Conservation (phyloP, 2,113 vertebrate genomes). For the Ifrita kowaldi region DNA sequence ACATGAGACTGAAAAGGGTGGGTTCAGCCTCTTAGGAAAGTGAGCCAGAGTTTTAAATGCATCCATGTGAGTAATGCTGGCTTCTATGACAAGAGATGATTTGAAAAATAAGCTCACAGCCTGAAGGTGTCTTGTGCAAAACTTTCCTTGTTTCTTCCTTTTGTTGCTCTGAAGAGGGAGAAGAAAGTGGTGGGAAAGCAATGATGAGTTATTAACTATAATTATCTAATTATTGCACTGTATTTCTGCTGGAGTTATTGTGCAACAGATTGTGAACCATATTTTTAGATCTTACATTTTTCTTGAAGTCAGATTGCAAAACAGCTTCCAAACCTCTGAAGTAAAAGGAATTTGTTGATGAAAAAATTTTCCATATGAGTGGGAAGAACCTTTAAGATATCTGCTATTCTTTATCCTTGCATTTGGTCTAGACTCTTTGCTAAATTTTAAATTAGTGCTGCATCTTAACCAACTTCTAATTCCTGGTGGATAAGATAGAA, state of each 20-base stretch:
- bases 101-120: slow-evolving; percentile 46
- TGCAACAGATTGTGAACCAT: slow-evolving; percentile 43
- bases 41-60: neutral
- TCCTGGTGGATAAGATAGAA: neutral
- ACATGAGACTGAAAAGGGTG: neutral
- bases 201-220: slow-evolving; percentile 50
- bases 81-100: neutral
- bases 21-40: neutral
- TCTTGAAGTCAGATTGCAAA: slow-evolving; percentile 48
- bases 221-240: slow-evolving; percentile 32
- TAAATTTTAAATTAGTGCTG: neutral
- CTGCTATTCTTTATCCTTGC: neutral
- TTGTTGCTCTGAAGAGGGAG: slow-evolving; percentile 32
- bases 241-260: slow-evolving; percentile 31
- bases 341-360: slow-evolving; percentile 19
- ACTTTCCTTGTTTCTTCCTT: slow-evolving; percentile 48
- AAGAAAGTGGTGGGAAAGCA: slow-evolving; percentile 45
- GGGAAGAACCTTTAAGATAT: neutral
- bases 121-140: slow-evolving; percentile 36
- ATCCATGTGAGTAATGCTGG: slow-evolving; percentile 24
- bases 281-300: slow-evolving; percentile 36
- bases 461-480: neutral
- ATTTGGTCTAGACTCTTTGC: neutral
- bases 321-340: slow-evolving; percentile 35
- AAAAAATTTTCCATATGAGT: neutral